Evolutionary conservation across 1,140 invertebrate genomes (phyloP).

Genomic region (Apis laboriosa): DNA sequence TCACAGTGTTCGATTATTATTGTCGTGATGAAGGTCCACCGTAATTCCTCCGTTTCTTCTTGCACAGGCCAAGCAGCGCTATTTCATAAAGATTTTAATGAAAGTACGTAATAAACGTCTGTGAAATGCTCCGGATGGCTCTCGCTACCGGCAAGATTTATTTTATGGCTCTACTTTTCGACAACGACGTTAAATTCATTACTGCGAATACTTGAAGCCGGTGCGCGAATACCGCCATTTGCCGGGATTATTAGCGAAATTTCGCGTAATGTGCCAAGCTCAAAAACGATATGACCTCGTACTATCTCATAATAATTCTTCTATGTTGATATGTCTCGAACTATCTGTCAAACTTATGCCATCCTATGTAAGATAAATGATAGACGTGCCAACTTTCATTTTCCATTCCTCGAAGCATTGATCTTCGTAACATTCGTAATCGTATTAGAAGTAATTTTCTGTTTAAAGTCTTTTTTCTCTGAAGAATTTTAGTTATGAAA

Average conservation of each 20-base stretch:
- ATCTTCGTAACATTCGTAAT: background rate
- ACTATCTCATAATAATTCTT: constrained; percentile 3
- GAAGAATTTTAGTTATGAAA: no score
- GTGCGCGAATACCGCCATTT: constrained; percentile 55
- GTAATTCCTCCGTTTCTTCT: constrained; percentile 34
- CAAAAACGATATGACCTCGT: constrained; percentile 27
- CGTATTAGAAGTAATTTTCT: no score
- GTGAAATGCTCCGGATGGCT: constrained; percentile 58
- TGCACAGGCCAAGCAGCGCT: constrained; percentile 45
- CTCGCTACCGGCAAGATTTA: constrained; percentile 60
- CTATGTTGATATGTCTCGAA: background rate
- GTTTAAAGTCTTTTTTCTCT: no score
- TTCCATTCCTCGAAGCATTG: background rate
- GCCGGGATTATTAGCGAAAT: constrained; percentile 65
- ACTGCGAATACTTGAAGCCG: constrained; percentile 57
- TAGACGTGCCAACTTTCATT: background rate
- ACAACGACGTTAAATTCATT: constrained; percentile 71
- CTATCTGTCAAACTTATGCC: background rate
- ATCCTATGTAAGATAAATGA: no score
- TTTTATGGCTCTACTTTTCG: constrained; percentile 70
- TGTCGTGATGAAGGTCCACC: constrained; percentile 25
- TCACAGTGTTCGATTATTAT: constrained; percentile 46
- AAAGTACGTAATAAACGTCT: constrained; percentile 69
- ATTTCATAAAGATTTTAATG: constrained; percentile 71
- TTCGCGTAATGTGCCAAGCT: constrained; percentile 46